Base-by-base conservation (phyloP, 2,888 invertebrate species). In the Drosophila infuscata region DNA sequence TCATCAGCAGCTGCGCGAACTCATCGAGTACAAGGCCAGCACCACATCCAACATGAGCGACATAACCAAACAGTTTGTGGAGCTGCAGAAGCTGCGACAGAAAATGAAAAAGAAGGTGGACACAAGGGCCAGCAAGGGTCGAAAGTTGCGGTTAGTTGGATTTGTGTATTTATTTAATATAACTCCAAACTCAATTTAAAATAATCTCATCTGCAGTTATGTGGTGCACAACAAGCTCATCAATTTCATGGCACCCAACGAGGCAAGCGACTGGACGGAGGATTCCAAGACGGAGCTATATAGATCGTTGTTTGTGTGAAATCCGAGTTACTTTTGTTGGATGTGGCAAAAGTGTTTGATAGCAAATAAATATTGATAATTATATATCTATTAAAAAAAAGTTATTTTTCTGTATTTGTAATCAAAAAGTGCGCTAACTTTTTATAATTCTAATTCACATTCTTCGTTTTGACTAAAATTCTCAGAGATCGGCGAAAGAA, bases 21-120 rank as follows among this genome's bases (percentile, higher is more conserved):
- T 99, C 46, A 98, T 99, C 76, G 98, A 99, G 92, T 96, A 96
- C 78, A 98, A 98, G 93, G 96, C 98, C 0, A 95, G 96, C 4
- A 96, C 96, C 87, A 95, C 97, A 12, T 96, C 96, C 0, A 98
- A 98, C 94, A 97, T 98, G 0, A 94, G 96, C 11, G 97, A 97
- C 83, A 94, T 98, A 51, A 97, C 97, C 91, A 95, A 97, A 79
- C 98, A 98, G 89, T 98, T 97, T 96, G 95, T 98, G 74, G 96
- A 98, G 72, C 94, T 99, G 70, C 99, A 99, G 92, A 98, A 97
- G 92, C 94, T 98, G 93, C 94, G 99, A 46, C 97, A 96, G 91
- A 98, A 98, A 94, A 96, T 97, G 95, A 99, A 99, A 92, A 95
- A 96, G 80, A 98, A 97, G 93, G 96, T 99, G 1, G 99, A 99